A percentile compares a stretch with the other conserved stretches of the same genome.
These are phyloP conservation scores for Sarcoramphus papa DNA, from an alignment of 2,797 vertebrate genomes.

Conservation along the genomic window DNA sequence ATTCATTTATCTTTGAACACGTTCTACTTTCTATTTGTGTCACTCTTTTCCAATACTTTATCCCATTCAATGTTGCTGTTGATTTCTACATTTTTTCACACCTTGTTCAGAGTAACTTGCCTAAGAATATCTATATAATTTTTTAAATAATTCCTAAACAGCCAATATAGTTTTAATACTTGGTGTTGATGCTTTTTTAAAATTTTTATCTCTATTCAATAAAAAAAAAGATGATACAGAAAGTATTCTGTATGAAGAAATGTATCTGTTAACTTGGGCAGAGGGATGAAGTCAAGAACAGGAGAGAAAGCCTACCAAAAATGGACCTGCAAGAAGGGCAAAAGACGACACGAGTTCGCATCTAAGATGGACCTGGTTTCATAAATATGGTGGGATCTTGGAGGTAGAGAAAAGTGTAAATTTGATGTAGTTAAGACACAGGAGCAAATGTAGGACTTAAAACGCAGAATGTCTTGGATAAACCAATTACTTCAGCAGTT, in stretches of 20 bases:
- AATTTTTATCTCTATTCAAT: neutral
- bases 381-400: neutral
- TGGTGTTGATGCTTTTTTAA: neutral
- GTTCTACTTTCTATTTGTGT: constrained; percentile 16
- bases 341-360: neutral
- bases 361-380: neutral
- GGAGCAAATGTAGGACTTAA: neutral
- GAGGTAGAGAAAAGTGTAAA: neutral
- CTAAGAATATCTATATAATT: neutral
- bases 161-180: neutral
- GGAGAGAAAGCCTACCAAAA: neutral
- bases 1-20: constrained; percentile 41
- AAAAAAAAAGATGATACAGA: neutral
- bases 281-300: neutral
- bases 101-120: neutral
- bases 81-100: constrained; percentile 7
- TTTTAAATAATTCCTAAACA: neutral
- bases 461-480: neutral
- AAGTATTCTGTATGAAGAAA: neutral
- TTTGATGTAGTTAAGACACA: neutral
- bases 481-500: neutral
- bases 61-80: neutral
- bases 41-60: constrained; percentile 17
- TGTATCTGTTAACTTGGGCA: neutral
- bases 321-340: neutral